A percentile compares a stretch with the other conserved stretches of the same genome.
phyloP scores from a whole-genome alignment of 2,113 vertebrate genomes.

The Epinephelus moara region DNA sequence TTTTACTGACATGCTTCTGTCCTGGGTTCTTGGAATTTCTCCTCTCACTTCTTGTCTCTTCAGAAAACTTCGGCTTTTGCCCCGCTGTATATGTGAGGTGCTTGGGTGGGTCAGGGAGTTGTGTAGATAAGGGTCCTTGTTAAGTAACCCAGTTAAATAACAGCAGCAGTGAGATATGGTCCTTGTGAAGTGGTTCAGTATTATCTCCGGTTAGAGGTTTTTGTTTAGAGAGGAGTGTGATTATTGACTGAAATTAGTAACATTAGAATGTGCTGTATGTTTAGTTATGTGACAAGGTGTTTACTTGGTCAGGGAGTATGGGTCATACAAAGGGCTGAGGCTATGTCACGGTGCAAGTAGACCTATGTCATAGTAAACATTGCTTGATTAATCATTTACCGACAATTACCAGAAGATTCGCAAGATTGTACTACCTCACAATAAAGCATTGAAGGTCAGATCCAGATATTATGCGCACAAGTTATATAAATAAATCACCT shows the following conservation, averaged over 20 bases:
- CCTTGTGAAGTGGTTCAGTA: neutral
- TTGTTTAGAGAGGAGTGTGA: neutral
- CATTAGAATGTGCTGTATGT: neutral
- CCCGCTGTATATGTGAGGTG: conserved; percentile 21
- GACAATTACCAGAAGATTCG: conserved; percentile 13
- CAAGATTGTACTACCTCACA: neutral
- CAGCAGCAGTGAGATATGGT: conserved; percentile 21
- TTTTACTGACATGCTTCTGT: neutral
- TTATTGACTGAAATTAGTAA: neutral
- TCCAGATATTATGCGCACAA: neutral
- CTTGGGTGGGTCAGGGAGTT: conserved; percentile 42
- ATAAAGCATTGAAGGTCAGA: conserved; percentile 5
- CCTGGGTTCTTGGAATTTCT: neutral
- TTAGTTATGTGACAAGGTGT: neutral
- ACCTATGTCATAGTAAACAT: conserved; percentile 17
- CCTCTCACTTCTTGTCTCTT: neutral
- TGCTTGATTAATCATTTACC: conserved; percentile 50
- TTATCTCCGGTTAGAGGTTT: neutral
- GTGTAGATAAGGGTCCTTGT: conserved; percentile 60
- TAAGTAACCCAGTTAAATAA: conserved; percentile 31
- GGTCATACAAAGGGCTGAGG: conserved; percentile 26
- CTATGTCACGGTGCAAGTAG: conserved; percentile 12
- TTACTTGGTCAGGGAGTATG: conserved; percentile 3
- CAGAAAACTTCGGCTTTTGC: conserved; percentile 29
- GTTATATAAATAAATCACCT: conserved; percentile 4